Evolutionary conservation across 2,888 invertebrate genomes (phyloP), one percentile per base, ranked within the genome.

Genomic region (Himalopsyche kuldschensis): DNA sequence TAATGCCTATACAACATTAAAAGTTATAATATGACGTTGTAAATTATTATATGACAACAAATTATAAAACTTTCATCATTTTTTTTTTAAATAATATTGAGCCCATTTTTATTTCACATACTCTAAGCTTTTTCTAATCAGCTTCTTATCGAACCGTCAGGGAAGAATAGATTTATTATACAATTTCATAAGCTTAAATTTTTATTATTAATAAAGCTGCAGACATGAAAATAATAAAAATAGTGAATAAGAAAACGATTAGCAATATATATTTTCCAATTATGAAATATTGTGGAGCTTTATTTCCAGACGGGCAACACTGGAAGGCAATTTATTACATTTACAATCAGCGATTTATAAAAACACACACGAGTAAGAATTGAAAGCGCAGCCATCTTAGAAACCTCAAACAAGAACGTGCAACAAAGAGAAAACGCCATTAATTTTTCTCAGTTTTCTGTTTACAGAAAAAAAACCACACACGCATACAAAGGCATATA

Each of bases 391-490:
- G 82, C 84, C 84, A 82, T 79, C 75, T 75, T 80, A n/a, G 81
- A 78, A 81, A 69, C 78, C 80, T 30, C 81, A 78, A 78, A 78
- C 15, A 82, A 82, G 48, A 63, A 31, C 80, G 77, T 47, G 84
- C 82, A 84, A 82, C 84, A 82, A 80, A 78, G 55, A 78, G 82
- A 79, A 83, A 81, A 84, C 32, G 83, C 81, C 82, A 83, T 83
- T 84, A 84, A 84, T 84, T 84, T 84, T 84, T 84, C 83, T 84
- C 84, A 84, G 83, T 82, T 83, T 84, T 83, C 83, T 84, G 84
- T 84, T 84, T 84, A 83, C 84, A 41, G 78, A 82, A 83, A 81
- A 80, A 83, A 84, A 84, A 47, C 41, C 24, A 82, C 80, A 69
- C 80, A 77, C 81, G 78, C 82, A 82, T 31, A 78, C 78, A 35